Base-by-base conservation (phyloP, 2,797 vertebrate genomes). In the Apogon hyalosoma region DNA sequence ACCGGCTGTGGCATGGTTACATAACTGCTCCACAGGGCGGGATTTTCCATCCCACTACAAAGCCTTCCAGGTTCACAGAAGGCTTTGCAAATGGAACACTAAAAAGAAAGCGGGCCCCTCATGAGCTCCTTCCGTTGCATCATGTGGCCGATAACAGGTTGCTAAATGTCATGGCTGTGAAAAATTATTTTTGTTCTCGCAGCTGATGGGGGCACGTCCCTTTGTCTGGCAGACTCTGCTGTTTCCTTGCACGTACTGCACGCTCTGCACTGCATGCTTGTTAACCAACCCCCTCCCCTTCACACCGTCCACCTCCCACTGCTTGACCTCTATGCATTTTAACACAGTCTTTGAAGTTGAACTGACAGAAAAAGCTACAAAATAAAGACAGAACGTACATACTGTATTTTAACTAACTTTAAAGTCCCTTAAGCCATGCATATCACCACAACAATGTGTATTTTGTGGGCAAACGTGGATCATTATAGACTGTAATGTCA, bases 231-330 rank as follows among this genome's bases (percentile, higher is more conserved):
- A 33, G 45, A 11, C n/a, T 54, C 48, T 41, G 36, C 16, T 21
- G 28, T 41, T 33, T 64, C 45, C 43, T 47, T 63, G 81, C 85
- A 88, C 84, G 80, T 91, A 87, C 76, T 63, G 19, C 88, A 89
- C 73, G 70, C 3, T 31, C 63, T 24, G 49, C 48, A 11, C 1
- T 21, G 45, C 18, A 61, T 36, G 61, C 53, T 60, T 28, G 55
- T 61, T 59, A 69, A 65, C 47, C 64, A 21, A 16, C 56, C 63
- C 66, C 56, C 71, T 31, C 41, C 52, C 4, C n/a, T 18, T 43
- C 11, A 5, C 39, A 19, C 19, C 31, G n/a, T 12, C 28, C 4
- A 33, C 67, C 76, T 60, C 63, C 59, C 66, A 51, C 67, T 57
- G 51, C 62, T 54, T 79, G 61, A 40, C 24, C 68, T 61, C 65